Evolutionary conservation across 2,888 invertebrate genomes (phyloP), one percentile per base, ranked within the genome.

Genomic region (Ellobium chinense): DNA sequence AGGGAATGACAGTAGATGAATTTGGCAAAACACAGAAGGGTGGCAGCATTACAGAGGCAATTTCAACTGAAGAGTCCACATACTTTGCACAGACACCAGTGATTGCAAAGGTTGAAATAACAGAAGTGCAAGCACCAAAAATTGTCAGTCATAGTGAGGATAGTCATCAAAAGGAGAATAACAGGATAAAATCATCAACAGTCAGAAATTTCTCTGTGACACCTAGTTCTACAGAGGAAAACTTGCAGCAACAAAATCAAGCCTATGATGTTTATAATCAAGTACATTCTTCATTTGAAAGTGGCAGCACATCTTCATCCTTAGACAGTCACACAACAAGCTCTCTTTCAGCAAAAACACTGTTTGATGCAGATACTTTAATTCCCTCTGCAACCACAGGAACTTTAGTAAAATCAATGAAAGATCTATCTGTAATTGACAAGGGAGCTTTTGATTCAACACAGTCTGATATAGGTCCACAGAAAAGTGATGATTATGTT

Each of bases 171-270:
- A 24, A 14, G 34, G 24, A 37, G 18, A 70, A 70, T 21, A n/a
- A 31, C 31, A n/a, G n/a, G 56, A 21, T 27, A 2, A 2, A 29
- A 31, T 29, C 29, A 5, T 21, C 68, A 54, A 31, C 29, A 29
- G 9, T 21, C 31, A n/a, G 34, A n/a, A 21, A 3, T 31, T 34
- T 54, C 34, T 7, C n/a, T 7, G 21, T 70, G 21, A 1, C 46
- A 9, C 69, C 69, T 7, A 70, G 31, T 31, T 70, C 69, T 7
- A 70, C 69, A n/a, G 69, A 54, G 12, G 27, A 21, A 54, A 18
- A 9, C 21, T n/a, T n/a, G 3, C 29, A 31, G 69, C 54, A 56
- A 24, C 29, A n/a, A n/a, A 21, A 12, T 29, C 31, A 70, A 56
- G 56, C 56, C 21, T 70, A 70, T 34, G 56, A 34, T 31, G 31